Evolutionary conservation across 2,888 invertebrate genomes (phyloP).

Genomic region (Hyppa rectilinea): DNA sequence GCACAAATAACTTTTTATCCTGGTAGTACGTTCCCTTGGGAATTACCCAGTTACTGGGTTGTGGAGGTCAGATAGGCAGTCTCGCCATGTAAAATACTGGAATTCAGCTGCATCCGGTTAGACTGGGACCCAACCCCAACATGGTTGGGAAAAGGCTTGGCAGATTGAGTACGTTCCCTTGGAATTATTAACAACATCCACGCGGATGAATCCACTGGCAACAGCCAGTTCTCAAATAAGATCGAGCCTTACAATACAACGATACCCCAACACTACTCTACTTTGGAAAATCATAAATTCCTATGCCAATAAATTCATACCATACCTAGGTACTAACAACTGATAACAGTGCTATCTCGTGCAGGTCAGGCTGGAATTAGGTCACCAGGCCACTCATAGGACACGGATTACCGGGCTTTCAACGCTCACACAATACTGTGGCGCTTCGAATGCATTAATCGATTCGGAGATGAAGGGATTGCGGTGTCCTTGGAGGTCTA

Average conservation of each 20-base stretch:
- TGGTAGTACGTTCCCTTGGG: no score
- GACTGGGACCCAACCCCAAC: no score
- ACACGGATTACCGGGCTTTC: slow-evolving; percentile 37
- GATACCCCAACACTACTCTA: neutral
- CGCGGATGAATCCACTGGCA: no score
- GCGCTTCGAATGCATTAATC: slow-evolving; percentile 40
- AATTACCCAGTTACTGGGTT: no score
- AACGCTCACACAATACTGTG: slow-evolving; percentile 41
- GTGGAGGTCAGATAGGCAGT: no score
- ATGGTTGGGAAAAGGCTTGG: no score
- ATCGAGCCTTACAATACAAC: neutral
- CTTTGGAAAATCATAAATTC: neutral
- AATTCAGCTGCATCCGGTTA: no score
- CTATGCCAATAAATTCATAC: slow-evolving; percentile 7
- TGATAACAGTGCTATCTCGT: slow-evolving; percentile 56
- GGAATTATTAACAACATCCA: no score
- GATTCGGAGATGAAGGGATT: slow-evolving; percentile 36
- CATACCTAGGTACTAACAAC: slow-evolving; percentile 5
- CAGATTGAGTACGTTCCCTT: no score
- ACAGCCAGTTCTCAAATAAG: no score
- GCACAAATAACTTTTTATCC: no score
- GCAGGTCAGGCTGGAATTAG: slow-evolving; percentile 55
- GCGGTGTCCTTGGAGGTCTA: slow-evolving; percentile 9
- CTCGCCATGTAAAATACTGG: no score
- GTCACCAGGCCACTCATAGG: slow-evolving; percentile 54